Evolutionary conservation across 2,797 vertebrate species (phyloP).

Genomic region (Falco berigora): DNA sequence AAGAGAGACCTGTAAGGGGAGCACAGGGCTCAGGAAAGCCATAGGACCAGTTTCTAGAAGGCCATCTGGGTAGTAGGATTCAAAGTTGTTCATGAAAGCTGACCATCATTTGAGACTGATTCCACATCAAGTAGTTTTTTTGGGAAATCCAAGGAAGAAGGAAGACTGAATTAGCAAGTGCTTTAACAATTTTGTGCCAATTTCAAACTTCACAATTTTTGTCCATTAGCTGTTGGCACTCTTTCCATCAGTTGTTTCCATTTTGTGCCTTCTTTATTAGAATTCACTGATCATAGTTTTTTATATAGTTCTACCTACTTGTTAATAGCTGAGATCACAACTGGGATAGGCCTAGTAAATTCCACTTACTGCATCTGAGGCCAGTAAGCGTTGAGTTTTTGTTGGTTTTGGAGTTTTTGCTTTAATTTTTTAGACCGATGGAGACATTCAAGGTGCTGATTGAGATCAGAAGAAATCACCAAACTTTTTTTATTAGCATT

Average conservation of each 20-base stretch:
- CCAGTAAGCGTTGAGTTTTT: not conserved
- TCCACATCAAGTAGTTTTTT: not conserved
- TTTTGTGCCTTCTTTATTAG: not conserved
- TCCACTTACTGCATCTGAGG: not conserved
- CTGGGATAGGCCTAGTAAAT: not conserved
- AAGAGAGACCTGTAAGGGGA: not conserved
- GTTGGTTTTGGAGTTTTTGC: not conserved
- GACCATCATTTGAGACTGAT: not conserved
- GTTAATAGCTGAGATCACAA: not conserved
- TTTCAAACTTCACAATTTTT: not conserved
- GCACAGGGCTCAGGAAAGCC: not conserved
- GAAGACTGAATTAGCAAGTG: not conserved
- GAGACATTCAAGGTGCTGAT: not conserved
- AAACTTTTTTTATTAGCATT: not conserved
- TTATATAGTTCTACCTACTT: not conserved
- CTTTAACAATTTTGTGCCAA: not conserved
- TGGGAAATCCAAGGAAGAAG: not conserved
- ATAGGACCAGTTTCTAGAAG: not conserved
- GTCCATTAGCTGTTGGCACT: not conserved
- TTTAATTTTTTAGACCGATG: not conserved
- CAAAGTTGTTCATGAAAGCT: not conserved
- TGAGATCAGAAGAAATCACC: not conserved
- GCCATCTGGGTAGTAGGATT: not conserved
- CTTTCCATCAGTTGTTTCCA: not conserved
- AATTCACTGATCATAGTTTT: not conserved